Base-by-base conservation (phyloP, 2,888 invertebrate genomes). In the Chrysomela aeneicollis region DNA sequence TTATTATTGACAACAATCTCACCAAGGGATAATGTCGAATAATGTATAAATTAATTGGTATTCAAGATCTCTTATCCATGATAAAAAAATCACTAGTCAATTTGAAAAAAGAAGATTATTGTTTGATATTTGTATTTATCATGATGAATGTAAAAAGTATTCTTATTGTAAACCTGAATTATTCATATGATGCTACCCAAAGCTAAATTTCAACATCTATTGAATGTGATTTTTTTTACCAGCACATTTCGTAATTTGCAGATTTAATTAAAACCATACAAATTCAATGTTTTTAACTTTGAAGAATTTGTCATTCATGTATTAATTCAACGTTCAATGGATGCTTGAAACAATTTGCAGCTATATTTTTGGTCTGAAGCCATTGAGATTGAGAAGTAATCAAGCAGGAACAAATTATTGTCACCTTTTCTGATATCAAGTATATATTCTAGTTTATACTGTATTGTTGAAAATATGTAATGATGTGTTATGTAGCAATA, bases 401-500 rank as follows among this genome's bases (percentile, higher is more conserved):
- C 42, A 42, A 55, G 19, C 18, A 42, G 55, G 55, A 63, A 49
- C 58, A 69, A 42, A 15, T n/a, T n/a, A 37, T 64, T 55, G 64
- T 59, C 50, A 58, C 42, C 58, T 52, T 61, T 46, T 52, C 47
- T 53, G 49, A 52, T 10, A 50, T 61, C 57, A 57, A 65, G 37
- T 53, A 58, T 58, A 58, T 59, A 50, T 37, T 32, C 52, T 61
- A 65, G 59, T 61, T 53, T 49, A 47, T 69, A 67, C 59, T 68
- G 69, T 72, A 70, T 71, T 72, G 71, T 73, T 73, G 66, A 72
- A 60, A 64, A 70, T 42, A 57, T 72, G 70, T 67, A 69, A 71
- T 64, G 66, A 73, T 71, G 71, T 72, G 71, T 72, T 72, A 71
- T 72, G 70, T 71, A 71, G 72, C 71, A 72, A 74, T 72, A 74